Base-by-base conservation (phyloP, 2,888 invertebrate species). In the Conomelus anceps region DNA sequence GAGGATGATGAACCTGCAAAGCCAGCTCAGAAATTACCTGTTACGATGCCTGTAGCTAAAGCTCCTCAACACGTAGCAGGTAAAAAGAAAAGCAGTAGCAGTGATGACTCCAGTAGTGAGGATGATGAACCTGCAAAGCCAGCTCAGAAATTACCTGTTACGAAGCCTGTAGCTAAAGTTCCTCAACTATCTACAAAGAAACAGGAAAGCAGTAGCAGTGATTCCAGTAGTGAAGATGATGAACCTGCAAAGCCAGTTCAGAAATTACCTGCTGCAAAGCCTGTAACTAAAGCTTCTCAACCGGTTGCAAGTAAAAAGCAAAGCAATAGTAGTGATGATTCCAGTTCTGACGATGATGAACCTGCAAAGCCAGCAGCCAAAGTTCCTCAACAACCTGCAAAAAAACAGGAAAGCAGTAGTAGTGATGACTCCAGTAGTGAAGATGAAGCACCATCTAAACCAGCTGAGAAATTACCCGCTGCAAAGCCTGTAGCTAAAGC, bases 81-180 rank as follows among this genome's bases (percentile, higher is more conserved):
- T 86, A 91, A 93, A 92, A 91, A 92, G 90, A 92, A 93, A 90
- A 93, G 93, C 87, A 92, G 92, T 85, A 94, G 93, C 63, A 93
- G 92, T 91, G 93, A 93, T 90, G 94, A 93, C n/a, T 93, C 93
- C 88, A 93, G 93, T 92, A 93, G 93, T 89, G 94, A 94, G 89
- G 63, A 63, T n/a, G 63, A 63, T 63, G 93, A 93, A 87, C 90
- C 91, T 0, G 26, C 86, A 91, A 88, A 90, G 89, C 90, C 90
- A 7, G 87, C 88, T 22, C 85, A n/a, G 13, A 89, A 89, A 85
- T n/a, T 63, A n/a, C n/a, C 41, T 3, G 41, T 41, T 6, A 20
- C 7, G n/a, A n/a, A 63, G n/a, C 3, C 63, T 63, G 17, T 20
- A 41, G 17, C 41, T n/a, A 6, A 63, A 63, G 34, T 13, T 4